Evolutionary conservation across 37 sponge, comb jelly and placozoan species (phyloP), one percentile per base, ranked within the genome.

Genomic region (Dysidea cf. avara): DNA sequence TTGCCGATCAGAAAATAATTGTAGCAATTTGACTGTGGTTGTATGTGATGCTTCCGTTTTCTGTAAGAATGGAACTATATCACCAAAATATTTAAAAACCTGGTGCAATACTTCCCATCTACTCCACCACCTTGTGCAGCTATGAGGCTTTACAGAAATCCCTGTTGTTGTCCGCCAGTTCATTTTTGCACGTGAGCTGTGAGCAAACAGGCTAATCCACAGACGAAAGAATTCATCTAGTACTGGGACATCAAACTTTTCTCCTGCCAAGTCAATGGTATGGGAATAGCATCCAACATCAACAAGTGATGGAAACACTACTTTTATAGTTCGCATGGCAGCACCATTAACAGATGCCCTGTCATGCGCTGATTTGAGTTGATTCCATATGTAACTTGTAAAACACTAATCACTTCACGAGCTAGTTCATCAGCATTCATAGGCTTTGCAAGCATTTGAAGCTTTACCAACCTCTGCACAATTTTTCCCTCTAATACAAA

Each of bases 361-460:
- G 61, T 72, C 73, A 20, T 59, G 35, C 61, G 61, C 46, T 57
- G 39, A 58, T 29, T 25, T 30, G 38, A 17, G 56, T 6, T 26
- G 11, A 72, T 36, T 56, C 61, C 73, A 20, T 26, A 40, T 66
- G 37, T 46, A 34, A n/a, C 40, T 17, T 48, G 47, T 14, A 76
- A 53, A 24, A 64, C 55, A 30, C 18, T 22, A 59, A 76, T 47
- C 53, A 76, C 37, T 22, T 64, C 76, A 13, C 55, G 60, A 20
- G 76, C 76, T 50, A 76, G 18, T 31, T 76, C 76, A 18, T 64
- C 66, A 29, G 43, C 71, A 54, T 14, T 70, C 29, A 70, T 20
- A 26, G 56, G 26, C 71, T 70, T 70, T 12, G 54, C 56, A 21
- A 70, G 34, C 56, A 70, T 12, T 31, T 53, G 54, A 34, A 54